Evolutionary conservation across 2,888 invertebrate species (phyloP), one percentile per base, ranked within the genome.

Genomic region (Stenoptilia bipunctidactyla): DNA sequence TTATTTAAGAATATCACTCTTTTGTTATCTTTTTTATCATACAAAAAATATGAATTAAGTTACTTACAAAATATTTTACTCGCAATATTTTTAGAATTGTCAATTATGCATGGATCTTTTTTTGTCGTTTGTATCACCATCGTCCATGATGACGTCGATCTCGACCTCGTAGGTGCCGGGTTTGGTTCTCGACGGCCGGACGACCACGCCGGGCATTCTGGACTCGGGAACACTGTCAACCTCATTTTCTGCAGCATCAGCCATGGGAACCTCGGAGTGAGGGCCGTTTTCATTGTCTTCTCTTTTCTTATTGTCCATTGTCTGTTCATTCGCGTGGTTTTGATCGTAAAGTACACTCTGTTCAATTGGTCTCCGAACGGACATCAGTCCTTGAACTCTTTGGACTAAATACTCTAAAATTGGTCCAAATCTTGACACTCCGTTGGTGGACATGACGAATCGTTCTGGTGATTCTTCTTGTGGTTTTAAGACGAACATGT

Each of bases 331-430:
- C 10, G 38, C n/a, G 27, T 33, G 20, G 10, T 30, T 27, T 12
- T 27, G 35, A 65, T 27, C 67, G 61, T 13, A 61, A 61, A 10
- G 82, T 83, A 30, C 76, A 55, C 53, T 85, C 82, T 34, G 83
- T 59, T 87, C 85, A 49, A 83, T 79, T 39, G 86, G 74, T 40
- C 83, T 70, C 51, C 88, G 87, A 10, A 86, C 80, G 0, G 89
- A 89, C 58, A 86, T 87, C 47, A 85, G 85, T 3, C 85, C 75
- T 60, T 89, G 89, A 39, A 89, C 80, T 42, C 86, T 74, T 54
- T 89, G 89, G 8, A 88, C 75, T 13, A 89, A 56, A 43, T 82
- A 77, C 56, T 89, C 89, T 34, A 89, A 52, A 27, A 88, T 57
- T 1, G 87, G 86, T 14, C 89, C 89, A 56, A 89, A 86, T 58